Conservation (phyloP, 2,113 vertebrate genomes). For the Siniperca chuatsi region DNA sequence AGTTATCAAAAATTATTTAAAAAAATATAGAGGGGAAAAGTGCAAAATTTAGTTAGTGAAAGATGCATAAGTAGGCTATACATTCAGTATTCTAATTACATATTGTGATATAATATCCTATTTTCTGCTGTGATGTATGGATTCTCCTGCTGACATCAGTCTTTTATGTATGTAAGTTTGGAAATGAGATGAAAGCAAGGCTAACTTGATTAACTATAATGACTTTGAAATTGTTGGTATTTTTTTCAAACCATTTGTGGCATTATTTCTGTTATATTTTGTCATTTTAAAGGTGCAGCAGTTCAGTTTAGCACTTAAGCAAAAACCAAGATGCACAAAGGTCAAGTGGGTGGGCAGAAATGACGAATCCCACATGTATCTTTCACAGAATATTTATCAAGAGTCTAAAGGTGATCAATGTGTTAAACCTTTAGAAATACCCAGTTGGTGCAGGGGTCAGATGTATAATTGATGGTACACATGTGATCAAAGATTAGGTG, state of each 20-base stretch:
- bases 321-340: slow-evolving; percentile 43
- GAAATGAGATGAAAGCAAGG: not conserved
- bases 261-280: not conserved
- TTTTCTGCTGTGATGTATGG: not conserved
- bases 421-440: slow-evolving; percentile 29
- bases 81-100: not conserved
- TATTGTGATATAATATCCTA: not conserved
- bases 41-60: not conserved
- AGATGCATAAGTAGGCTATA: not conserved
- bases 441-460: slow-evolving; percentile 6
- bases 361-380: slow-evolving; percentile 14
- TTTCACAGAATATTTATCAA: slow-evolving; percentile 51
- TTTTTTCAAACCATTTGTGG: not conserved
- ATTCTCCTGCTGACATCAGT: not conserved
- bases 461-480: slow-evolving; percentile 42
- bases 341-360: slow-evolving; percentile 51
- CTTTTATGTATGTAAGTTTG: not conserved
- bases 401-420: slow-evolving; percentile 41
- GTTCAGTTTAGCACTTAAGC: slow-evolving; percentile 19
- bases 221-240: not conserved
- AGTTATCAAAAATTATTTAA: not conserved
- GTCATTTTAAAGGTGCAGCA: not conserved
- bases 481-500: not conserved
- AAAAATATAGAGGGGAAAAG: not conserved
- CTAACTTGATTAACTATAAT: not conserved